Percentiles rank a stretch among this genome's conserved stretches.
These are phyloP conservation scores for Akabosia matsudoensis DNA, from an alignment of 1,140 invertebrate genomes.

Conservation along the genomic window DNA sequence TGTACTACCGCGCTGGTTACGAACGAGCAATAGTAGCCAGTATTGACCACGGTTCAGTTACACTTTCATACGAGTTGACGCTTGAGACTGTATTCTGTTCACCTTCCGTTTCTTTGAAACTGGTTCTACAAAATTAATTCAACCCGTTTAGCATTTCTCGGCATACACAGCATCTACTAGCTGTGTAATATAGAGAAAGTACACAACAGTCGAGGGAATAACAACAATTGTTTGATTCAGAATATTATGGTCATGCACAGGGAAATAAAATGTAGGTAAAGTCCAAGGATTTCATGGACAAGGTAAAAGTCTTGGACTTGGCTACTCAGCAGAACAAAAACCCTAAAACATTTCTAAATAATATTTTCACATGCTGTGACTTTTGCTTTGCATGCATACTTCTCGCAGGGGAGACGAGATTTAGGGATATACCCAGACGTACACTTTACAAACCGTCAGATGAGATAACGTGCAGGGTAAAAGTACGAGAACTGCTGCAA, in stretches of 20 bases:
- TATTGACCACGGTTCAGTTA: too few relatives aligned
- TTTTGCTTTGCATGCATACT: neutral
- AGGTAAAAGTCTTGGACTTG: neutral
- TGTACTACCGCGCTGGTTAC: too few relatives aligned
- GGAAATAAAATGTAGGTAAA: constrained; percentile 1
- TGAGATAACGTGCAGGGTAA: neutral
- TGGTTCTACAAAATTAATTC: too few relatives aligned
- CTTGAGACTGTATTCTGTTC: too few relatives aligned
- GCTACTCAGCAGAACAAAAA: neutral
- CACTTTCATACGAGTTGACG: too few relatives aligned
- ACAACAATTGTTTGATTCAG: too few relatives aligned
- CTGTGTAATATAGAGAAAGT: neutral
- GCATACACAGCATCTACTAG: too few relatives aligned
- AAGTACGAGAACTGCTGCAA: neutral
- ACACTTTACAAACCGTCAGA: neutral
- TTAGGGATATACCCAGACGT: neutral
- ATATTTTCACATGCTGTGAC: neutral
- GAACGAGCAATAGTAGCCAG: too few relatives aligned
- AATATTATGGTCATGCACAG: too few relatives aligned
- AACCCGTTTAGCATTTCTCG: too few relatives aligned
- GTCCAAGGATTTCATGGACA: constrained; percentile 10
- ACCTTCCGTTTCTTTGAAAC: too few relatives aligned
- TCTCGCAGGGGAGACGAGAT: neutral
- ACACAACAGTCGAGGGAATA: too few relatives aligned
- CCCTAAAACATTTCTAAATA: neutral